Conservation (phyloP, 2,888 invertebrate species). For the Torymus tubicola region DNA sequence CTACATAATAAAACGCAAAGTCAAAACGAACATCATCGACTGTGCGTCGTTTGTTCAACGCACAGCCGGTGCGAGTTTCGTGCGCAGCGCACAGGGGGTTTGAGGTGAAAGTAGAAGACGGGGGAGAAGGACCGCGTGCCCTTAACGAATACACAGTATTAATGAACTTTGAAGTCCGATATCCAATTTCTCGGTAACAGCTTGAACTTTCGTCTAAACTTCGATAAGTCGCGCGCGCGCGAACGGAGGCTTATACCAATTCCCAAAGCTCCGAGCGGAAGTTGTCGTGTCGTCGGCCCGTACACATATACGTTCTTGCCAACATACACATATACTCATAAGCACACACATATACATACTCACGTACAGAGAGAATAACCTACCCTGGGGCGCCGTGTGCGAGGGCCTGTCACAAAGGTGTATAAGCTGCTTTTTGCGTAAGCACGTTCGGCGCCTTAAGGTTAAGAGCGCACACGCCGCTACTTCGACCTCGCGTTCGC, state of each 20-base stretch:
- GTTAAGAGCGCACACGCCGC: not conserved
- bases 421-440: slow-evolving; percentile 36
- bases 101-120: too few relatives aligned
- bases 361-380: too few relatives aligned
- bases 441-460: slow-evolving; percentile 16
- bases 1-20: too few relatives aligned
- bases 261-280: slow-evolving; percentile 7
- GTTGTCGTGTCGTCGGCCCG: not conserved
- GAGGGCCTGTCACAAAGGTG: not conserved
- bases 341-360: not conserved
- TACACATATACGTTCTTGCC: too few relatives aligned
- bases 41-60: not conserved
- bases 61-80: not conserved
- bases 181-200: slow-evolving; percentile 42
- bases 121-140: not conserved
- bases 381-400: too few relatives aligned
- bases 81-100: too few relatives aligned
- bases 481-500: not conserved
- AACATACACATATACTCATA: not conserved
- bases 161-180: slow-evolving; percentile 45
- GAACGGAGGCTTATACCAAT: slow-evolving; percentile 25
- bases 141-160: slow-evolving; percentile 26
- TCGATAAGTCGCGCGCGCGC: slow-evolving; percentile 16
- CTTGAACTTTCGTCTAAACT: slow-evolving; percentile 34
- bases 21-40: not conserved